These are phyloP conservation scores for Meliscaeva auricollis DNA, from an alignment of 2,888 invertebrate genomes.

Conservation along the genomic window DNA sequence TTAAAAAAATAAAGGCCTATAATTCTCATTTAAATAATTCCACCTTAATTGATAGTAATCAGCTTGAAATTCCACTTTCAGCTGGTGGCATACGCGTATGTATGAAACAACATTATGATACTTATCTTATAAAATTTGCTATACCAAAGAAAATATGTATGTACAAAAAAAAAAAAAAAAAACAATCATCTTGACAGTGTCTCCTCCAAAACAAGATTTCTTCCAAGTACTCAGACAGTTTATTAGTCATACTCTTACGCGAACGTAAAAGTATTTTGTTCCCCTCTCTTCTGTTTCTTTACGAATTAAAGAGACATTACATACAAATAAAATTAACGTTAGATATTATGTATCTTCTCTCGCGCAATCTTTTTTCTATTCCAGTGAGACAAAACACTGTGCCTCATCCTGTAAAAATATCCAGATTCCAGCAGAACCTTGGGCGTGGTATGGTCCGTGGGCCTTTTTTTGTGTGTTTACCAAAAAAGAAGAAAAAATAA, in stretches of 20 bases:
- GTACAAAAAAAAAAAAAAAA: not conserved
- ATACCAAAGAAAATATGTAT: no score
- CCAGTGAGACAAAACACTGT: slow-evolving; percentile 48
- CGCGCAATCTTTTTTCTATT: slow-evolving; percentile 15
- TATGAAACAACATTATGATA: slow-evolving; percentile 20
- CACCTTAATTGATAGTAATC: slow-evolving; percentile 49
- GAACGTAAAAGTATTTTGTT: not conserved
- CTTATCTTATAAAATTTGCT: not conserved
- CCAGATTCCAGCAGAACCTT: slow-evolving; percentile 28
- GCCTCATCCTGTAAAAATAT: slow-evolving; percentile 20
- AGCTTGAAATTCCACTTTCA: slow-evolving; percentile 25
- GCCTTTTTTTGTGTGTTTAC: slow-evolving; percentile 22
- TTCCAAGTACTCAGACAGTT: slow-evolving; percentile 64
- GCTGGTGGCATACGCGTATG: slow-evolving; percentile 2
- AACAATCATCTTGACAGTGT: slow-evolving; percentile 18
- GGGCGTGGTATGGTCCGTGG: slow-evolving; percentile 38
- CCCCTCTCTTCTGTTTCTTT: no score
- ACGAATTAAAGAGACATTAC: not conserved
- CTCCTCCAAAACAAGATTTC: slow-evolving; percentile 32
- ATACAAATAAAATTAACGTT: slow-evolving; percentile 17
- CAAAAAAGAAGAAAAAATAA: not conserved
- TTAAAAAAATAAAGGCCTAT: slow-evolving; percentile 18
- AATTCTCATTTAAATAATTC: slow-evolving; percentile 43
- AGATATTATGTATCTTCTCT: slow-evolving; percentile 20
- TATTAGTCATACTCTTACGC: slow-evolving; percentile 55